These are phyloP conservation scores for Laterallus jamaicensis DNA, from an alignment of 2,113 vertebrate genomes.

Conservation along the genomic window DNA sequence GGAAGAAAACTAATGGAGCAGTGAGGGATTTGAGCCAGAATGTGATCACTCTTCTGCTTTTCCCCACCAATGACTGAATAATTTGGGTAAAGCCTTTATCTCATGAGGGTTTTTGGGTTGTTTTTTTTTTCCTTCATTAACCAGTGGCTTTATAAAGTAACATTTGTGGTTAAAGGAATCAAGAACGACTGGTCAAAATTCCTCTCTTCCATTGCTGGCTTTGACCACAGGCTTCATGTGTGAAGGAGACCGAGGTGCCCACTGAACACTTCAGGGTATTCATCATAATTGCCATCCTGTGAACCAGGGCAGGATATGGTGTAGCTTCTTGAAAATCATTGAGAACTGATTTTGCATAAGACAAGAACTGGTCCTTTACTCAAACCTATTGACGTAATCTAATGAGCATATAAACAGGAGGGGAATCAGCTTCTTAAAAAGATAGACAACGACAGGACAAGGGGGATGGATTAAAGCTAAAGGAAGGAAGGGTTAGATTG, in stretches of 20 bases:
- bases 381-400: neutral
- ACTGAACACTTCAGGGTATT: neutral
- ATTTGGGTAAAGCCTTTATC: neutral
- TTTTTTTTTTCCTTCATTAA: neutral
- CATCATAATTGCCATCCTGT: neutral
- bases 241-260: fast-evolving
- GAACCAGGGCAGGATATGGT: neutral
- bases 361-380: neutral
- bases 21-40: neutral
- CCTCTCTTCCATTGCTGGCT: neutral
- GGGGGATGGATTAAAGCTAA: too few relatives aligned
- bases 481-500: too few relatives aligned
- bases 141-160: neutral
- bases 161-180: neutral
- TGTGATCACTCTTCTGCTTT: neutral
- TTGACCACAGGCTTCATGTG: neutral
- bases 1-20: neutral
- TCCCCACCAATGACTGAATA: neutral
- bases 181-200: neutral
- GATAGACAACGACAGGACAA: too few relatives aligned
- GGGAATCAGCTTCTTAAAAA: too few relatives aligned
- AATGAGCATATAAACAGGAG: too few relatives aligned
- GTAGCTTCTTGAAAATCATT: neutral
- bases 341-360: neutral
- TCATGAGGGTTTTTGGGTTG: neutral